These are phyloP conservation scores for Hemicrepidius hirtus DNA, from an alignment of 2,888 invertebrate species.

Conservation along the genomic window DNA sequence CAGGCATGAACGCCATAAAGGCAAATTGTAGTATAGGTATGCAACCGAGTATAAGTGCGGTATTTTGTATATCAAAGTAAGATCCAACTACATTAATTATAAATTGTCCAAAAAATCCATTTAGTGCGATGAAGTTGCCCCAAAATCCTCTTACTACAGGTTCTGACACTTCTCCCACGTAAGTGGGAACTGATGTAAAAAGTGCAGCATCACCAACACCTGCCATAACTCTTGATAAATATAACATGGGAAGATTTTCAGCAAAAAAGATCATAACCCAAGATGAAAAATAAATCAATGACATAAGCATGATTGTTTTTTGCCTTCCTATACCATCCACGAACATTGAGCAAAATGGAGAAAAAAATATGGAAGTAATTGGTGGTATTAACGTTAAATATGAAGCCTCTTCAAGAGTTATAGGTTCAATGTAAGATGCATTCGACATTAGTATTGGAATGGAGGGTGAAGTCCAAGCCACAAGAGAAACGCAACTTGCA, in stretches of 20 bases:
- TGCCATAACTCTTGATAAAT: constrained; percentile 61
- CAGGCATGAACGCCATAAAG: constrained; percentile 76
- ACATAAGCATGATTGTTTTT: constrained; percentile 60
- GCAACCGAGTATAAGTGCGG: constrained; percentile 74
- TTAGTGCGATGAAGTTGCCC: constrained; percentile 61
- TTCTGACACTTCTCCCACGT: constrained; percentile 63
- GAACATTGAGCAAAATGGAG: constrained; percentile 59
- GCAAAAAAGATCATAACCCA: constrained; percentile 60
- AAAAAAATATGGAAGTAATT: constrained; percentile 58
- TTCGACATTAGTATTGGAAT: constrained; percentile 50
- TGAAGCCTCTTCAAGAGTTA: constrained; percentile 61
- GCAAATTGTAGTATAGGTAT: constrained; percentile 35
- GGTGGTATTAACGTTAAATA: constrained; percentile 65
- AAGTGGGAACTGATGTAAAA: constrained; percentile 58
- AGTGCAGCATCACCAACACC: constrained; percentile 62
- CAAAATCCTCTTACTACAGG: constrained; percentile 63
- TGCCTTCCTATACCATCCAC: constrained; percentile 64
- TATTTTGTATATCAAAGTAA: constrained; percentile 73
- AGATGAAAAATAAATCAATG: constrained; percentile 59
- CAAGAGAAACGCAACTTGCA: constrained; percentile 49
- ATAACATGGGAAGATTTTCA: constrained; percentile 60
- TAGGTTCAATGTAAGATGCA: constrained; percentile 23
- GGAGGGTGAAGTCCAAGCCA: constrained; percentile 56
- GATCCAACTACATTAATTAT: constrained; percentile 74
- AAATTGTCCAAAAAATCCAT: constrained; percentile 59